These are phyloP conservation scores for Daphoenositta chrysoptera DNA, from an alignment of 2,113 vertebrate species.

Conservation along the genomic window DNA sequence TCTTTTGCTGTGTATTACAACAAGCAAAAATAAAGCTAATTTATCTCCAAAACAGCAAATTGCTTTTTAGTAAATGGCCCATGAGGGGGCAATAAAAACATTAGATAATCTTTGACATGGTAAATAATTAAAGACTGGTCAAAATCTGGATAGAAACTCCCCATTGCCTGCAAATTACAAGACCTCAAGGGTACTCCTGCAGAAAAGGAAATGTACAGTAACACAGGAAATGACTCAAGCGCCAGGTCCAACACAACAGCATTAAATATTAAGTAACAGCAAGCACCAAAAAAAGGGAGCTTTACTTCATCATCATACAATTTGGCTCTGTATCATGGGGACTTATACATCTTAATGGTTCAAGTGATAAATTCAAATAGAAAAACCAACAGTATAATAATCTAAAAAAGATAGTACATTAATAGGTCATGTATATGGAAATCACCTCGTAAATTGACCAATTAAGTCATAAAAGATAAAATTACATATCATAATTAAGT, in stretches of 20 bases:
- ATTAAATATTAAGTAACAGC: conserved; percentile 44
- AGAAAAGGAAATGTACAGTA: background rate
- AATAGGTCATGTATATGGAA: background rate
- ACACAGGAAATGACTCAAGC: background rate
- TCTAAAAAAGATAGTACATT: background rate
- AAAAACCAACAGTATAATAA: background rate
- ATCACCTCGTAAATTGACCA: background rate
- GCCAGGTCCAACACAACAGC: background rate
- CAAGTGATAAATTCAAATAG: background rate
- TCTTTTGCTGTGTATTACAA: conserved; percentile 13
- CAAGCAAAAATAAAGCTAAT: conserved; percentile 65
- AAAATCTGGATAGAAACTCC: conserved; percentile 58
- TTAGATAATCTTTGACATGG: conserved; percentile 58
- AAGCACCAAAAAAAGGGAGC: background rate
- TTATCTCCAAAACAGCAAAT: conserved; percentile 68
- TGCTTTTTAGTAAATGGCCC: conserved; percentile 65
- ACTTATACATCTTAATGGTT: background rate
- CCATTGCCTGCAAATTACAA: conserved; percentile 46
- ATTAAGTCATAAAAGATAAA: background rate
- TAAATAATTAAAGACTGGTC: conserved; percentile 73
- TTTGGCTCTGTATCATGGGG: background rate
- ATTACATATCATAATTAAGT: background rate
- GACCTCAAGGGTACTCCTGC: background rate
- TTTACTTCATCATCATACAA: conserved; percentile 8
- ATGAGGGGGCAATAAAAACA: conserved; percentile 68